Base-by-base conservation (phyloP, 2,888 invertebrate species). In the Dioctria linearis region DNA sequence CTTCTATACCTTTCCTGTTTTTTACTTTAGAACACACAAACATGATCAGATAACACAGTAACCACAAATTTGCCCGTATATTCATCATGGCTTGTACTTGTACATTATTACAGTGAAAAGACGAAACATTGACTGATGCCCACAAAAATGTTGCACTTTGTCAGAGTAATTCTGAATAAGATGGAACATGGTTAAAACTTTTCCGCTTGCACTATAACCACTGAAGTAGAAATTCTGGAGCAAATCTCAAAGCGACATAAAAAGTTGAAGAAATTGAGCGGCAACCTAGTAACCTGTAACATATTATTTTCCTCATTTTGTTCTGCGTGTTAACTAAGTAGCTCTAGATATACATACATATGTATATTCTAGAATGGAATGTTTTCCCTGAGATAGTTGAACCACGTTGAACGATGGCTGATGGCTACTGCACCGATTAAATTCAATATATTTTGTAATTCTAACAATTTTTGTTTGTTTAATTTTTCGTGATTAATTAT, bases 141-240 rank as follows among this genome's bases (percentile, higher is more conserved):
- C 11, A 61, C 8, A 13, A 61, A 61, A 61, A 13, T 25, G 13
- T 69, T 51, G 42, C 9, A 69, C 69, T 25, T 25, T 25, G 25
- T 25, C 25, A 25, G 25, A 25, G 25, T 25, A 51, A 9, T 37
- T 39, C 5, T 37, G 11, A 8, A 54, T 37, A 37, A 46, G 25
- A 11, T 69, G 69, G 9, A 13, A 49, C 6, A 49, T 46, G 13
- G 51, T 37, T 11, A 39, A 49, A 49, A 3, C 49, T 69, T 49
- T 69, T 9, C 51, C 39, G 3, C 39, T 11, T 51, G 39, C 69
- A 25, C 1, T 61, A 37, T 43, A 25, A 37, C 37, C 69, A 54
- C 51, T 69, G 13, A 69, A 51, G 69, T 51, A 51, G n/a, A 51
- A 69, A 51, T 69, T 69, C 51, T 69, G 43, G 69, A 69, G 69